Evolutionary conservation across 2,113 vertebrate genomes (phyloP), one percentile per base, ranked within the genome.

Genomic region (Epinephelus moara): DNA sequence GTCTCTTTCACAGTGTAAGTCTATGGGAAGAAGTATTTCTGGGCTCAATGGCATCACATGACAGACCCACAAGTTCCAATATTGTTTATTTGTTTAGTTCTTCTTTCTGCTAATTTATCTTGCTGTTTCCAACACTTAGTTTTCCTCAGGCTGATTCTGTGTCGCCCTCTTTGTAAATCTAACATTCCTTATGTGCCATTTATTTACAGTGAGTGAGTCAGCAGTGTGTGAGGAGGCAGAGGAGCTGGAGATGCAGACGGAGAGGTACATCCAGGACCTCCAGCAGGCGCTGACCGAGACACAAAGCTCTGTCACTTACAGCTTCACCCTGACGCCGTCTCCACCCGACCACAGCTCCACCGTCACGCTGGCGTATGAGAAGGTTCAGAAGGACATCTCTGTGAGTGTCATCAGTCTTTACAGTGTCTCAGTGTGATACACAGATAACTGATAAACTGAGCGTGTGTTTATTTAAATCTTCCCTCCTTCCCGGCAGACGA

Each of bases 211-310:
- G 52, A 95, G 94, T 53, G 95, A 95, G 86, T 94, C 90, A 21
- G 95, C 93, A 0, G 92, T 99, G 89, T 88, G 93, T 47, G 91
- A 52, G 6, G 98, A 99, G 92, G 97, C 97, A 21, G 93, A 89
- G 71, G 98, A 99, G 80, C 95, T 99, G 94, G 97, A 98, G 91
- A 97, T 99, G 97, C 89, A 95, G 60, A 95, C 69, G 88, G 95
- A 95, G 76, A 93, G 95, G 5, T 99, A 99, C 80, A 66, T 97
- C 1, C 94, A 92, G 70, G 97, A 99, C 86, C 94, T 99, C 47
- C 95, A 90, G 78, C 94, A 93, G 92, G 97, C 96, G 3, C 72
- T 99, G 90, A 91, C 96, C 8, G 81, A 84, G 57, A 75, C 71
- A 62, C 85, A 80, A 76, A 56, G 87, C 84, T 80, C 85, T 70